Evolutionary conservation across 2,888 invertebrate genomes (phyloP).

Genomic region (Conistra vaccinii): DNA sequence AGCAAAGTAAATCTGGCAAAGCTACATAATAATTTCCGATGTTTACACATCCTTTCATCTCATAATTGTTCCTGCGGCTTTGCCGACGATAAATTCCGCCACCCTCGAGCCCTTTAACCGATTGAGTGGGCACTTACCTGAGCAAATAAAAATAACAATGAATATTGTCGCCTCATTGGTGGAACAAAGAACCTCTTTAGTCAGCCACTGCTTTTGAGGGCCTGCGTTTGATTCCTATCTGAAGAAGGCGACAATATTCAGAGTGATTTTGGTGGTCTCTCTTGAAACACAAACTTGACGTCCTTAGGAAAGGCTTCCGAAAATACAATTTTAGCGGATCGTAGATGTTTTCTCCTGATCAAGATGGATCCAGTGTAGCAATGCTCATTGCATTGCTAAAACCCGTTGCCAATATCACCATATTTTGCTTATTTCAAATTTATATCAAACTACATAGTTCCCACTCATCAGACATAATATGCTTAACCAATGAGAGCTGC

Average conservation of each 20-base stretch:
- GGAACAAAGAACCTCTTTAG: conserved; percentile 33
- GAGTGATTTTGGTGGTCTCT: neutral
- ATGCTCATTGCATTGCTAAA: neutral
- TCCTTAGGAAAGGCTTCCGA: neutral
- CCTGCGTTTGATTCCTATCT: conserved; percentile 1
- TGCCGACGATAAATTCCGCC: conserved; percentile 49
- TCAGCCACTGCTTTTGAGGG: conserved; percentile 6
- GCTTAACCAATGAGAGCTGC: neutral
- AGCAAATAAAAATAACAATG: conserved; percentile 62
- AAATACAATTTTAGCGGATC: neutral
- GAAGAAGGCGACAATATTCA: neutral
- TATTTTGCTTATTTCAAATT: neutral
- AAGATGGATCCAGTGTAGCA: too few relatives aligned
- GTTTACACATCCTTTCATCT: conserved; percentile 55
- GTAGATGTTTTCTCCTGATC: neutral
- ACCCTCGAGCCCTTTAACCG: conserved; percentile 47
- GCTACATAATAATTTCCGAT: conserved; percentile 41
- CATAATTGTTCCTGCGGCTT: conserved; percentile 54
- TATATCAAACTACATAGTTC: neutral
- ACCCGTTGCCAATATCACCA: too few relatives aligned
- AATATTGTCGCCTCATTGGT: conserved; percentile 58
- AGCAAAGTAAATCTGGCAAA: conserved; percentile 14
- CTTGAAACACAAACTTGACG: neutral
- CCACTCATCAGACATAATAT: neutral
- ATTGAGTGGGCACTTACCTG: conserved; percentile 62